A percentile compares a stretch with the other conserved stretches of the same genome.
Conservation (phyloP, 2,888 invertebrate genomes). For the Apamea crenata region DNA sequence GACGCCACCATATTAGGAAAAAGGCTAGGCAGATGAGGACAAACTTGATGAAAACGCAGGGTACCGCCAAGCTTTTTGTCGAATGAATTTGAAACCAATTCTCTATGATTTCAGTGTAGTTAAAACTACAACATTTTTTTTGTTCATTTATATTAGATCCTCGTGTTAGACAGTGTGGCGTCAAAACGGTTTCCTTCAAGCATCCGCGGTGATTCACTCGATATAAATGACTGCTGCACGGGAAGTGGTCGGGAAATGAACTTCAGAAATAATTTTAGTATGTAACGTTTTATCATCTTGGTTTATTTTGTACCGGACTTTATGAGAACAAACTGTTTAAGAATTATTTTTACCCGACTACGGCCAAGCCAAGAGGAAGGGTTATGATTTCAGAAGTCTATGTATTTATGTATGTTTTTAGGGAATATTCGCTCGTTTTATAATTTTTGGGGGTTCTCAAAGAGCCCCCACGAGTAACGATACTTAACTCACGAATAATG, state of each 20-base stretch:
- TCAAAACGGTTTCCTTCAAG: conserved; percentile 22
- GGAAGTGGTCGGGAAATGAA: conserved; percentile 2
- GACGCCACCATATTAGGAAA: too few species aligned
- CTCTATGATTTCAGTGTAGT: background rate
- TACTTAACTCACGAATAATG: background rate
- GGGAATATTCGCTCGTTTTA: background rate
- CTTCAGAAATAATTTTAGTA: conserved; percentile 30
- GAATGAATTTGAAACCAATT: background rate
- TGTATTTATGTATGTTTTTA: too few species aligned
- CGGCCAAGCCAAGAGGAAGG: too few species aligned
- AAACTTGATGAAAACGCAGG: background rate
- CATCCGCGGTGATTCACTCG: conserved; percentile 27
- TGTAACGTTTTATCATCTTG: conserved; percentile 9
- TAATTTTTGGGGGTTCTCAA: background rate
- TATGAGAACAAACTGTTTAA: background rate
- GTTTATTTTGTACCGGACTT: conserved; percentile 25
- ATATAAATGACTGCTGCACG: background rate
- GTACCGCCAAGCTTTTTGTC: background rate
- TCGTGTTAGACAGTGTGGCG: conserved; percentile 20
- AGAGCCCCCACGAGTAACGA: background rate
- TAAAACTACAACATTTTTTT: background rate
- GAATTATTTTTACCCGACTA: background rate
- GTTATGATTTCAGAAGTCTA: too few species aligned
- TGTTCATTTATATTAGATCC: background rate
- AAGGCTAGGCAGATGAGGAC: too few species aligned